These are phyloP conservation scores for Caiman crocodilus DNA, from an alignment of 2,797 vertebrate species.

Conservation along the genomic window DNA sequence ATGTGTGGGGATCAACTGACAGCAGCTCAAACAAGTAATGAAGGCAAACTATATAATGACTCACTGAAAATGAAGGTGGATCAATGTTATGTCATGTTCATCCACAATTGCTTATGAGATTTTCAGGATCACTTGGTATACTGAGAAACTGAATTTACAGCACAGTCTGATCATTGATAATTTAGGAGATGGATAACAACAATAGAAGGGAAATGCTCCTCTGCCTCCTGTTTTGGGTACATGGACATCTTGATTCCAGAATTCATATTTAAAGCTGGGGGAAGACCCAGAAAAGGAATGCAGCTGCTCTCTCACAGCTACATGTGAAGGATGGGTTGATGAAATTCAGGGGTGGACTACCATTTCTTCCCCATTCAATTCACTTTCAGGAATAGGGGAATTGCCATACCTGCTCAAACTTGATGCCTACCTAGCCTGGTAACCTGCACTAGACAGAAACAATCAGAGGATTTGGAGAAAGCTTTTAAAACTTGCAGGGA, in stretches of 20 bases:
- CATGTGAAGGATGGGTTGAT: neutral
- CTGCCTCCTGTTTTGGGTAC: too few relatives aligned
- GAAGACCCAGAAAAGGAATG: neutral
- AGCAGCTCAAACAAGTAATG: neutral
- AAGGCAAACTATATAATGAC: neutral
- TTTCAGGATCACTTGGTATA: neutral
- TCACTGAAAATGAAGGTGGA: slow-evolving; percentile 18
- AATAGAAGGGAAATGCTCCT: neutral
- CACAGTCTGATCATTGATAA: neutral
- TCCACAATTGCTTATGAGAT: neutral
- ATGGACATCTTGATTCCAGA: neutral
- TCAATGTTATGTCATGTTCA: neutral
- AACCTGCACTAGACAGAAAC: neutral
- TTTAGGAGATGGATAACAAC: neutral
- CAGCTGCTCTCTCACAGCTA: neutral
- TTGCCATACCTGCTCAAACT: neutral
- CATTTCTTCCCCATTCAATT: neutral
- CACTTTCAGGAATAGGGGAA: neutral
- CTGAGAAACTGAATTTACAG: slow-evolving; percentile 5
- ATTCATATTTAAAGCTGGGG: neutral
- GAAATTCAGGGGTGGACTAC: neutral
- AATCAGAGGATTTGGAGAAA: neutral
- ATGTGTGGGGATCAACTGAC: neutral
- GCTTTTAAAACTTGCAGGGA: neutral
- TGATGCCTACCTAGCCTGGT: neutral